Percentiles rank a stretch among this genome's conserved stretches.
Evolutionary conservation across 1,140 invertebrate species (phyloP).

Genomic region (Arion vulgaris): DNA sequence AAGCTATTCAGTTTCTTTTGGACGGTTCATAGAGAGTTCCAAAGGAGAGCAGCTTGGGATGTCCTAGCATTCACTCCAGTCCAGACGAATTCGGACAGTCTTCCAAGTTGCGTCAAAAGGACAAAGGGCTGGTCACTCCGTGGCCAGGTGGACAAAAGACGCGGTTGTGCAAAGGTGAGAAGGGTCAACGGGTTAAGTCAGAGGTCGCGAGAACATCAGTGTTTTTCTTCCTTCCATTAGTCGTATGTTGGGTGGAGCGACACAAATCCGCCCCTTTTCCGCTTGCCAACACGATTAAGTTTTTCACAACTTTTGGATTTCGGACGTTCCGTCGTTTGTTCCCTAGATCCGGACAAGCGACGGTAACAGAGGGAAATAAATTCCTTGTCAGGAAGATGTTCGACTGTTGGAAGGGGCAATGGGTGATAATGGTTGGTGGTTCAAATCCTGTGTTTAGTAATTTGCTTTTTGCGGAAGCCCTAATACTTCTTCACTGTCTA

Average conservation of each 20-base stretch:
- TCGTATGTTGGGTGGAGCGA: not conserved
- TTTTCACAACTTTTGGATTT: not conserved
- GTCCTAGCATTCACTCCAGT: not conserved
- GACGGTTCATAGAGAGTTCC: not conserved
- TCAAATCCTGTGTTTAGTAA: too few relatives aligned
- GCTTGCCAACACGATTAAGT: not conserved
- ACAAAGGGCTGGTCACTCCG: conserved; percentile 8
- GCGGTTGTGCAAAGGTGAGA: not conserved
- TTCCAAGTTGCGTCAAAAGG: not conserved
- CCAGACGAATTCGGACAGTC: not conserved
- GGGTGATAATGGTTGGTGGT: too few relatives aligned
- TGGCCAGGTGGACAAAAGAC: not conserved
- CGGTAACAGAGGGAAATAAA: too few relatives aligned
- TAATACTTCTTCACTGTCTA: too few relatives aligned
- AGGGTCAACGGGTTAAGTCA: conserved; percentile 13
- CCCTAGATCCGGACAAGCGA: too few relatives aligned
- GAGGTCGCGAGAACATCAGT: not conserved
- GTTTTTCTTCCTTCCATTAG: not conserved
- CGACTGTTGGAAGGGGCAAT: too few relatives aligned
- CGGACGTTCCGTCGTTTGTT: not conserved
- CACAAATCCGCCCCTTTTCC: not conserved
- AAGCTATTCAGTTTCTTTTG: not conserved
- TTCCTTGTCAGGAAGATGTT: too few relatives aligned
- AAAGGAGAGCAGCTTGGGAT: not conserved
- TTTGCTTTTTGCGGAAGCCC: too few relatives aligned